A percentile compares a stretch with the other conserved stretches of the same genome.
These are phyloP conservation scores for Drosophila rhopaloa DNA, from an alignment of 1,140 invertebrate species.

Conservation along the genomic window DNA sequence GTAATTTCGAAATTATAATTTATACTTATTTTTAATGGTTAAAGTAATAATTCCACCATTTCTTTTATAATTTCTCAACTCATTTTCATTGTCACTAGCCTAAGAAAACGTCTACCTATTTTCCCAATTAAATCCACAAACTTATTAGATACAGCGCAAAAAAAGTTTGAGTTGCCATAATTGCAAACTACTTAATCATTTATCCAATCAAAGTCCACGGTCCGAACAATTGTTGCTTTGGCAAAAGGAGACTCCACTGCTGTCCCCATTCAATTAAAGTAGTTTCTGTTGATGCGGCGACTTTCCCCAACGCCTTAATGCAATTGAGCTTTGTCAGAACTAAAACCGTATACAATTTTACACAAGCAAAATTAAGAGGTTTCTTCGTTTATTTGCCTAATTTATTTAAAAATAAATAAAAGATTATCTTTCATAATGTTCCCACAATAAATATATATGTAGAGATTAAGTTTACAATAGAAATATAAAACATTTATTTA, in stretches of 20 bases:
- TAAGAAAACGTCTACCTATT: background rate
- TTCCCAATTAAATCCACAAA: conserved; percentile 11
- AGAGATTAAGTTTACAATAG: too few species aligned
- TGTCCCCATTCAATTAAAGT: conserved; percentile 58
- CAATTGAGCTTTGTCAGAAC: conserved; percentile 30
- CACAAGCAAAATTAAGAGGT: background rate
- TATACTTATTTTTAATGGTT: too few species aligned
- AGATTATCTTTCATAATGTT: too few species aligned
- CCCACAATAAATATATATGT: too few species aligned
- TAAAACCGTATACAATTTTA: conserved; percentile 1
- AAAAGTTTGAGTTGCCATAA: conserved; percentile 15
- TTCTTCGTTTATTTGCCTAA: background rate
- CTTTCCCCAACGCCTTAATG: conserved; percentile 47
- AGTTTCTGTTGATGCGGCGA: conserved; percentile 46
- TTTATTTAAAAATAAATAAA: too few species aligned
- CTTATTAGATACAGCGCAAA: conserved; percentile 8
- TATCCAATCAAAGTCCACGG: conserved; percentile 50
- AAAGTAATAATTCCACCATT: too few species aligned
- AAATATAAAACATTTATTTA: too few species aligned
- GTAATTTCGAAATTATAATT: too few species aligned
- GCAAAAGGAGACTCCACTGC: background rate
- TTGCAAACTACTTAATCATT: conserved; percentile 62
- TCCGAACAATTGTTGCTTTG: conserved; percentile 24
- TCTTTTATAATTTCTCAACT: background rate
- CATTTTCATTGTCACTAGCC: background rate